These are phyloP conservation scores for Caracal caracal DNA, from an alignment of 2,113 vertebrate genomes.

Conservation along the genomic window DNA sequence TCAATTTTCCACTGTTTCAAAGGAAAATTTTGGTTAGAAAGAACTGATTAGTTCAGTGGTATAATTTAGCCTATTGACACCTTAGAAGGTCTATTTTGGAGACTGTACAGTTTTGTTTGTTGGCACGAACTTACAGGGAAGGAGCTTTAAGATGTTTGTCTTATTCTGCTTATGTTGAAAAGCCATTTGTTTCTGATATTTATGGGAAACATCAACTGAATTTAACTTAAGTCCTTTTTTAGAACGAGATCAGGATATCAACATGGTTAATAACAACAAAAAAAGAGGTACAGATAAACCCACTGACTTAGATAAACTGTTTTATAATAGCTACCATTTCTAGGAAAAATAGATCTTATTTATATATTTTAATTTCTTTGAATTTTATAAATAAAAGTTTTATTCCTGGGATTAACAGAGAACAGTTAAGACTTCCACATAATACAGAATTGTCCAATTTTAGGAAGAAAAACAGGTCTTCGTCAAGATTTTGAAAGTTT, in stretches of 20 bases:
- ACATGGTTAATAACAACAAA: background rate
- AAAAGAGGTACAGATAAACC: background rate
- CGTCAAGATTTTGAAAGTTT: background rate
- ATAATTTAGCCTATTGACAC: background rate
- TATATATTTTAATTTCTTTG: background rate
- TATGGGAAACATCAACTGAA: background rate
- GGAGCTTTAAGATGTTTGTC: background rate
- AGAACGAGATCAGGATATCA: background rate
- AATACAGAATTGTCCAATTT: background rate
- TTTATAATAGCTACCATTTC: background rate
- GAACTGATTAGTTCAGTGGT: background rate
- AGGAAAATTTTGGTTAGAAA: conserved; percentile 42
- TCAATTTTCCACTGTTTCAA: background rate
- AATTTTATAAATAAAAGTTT: conserved; percentile 1
- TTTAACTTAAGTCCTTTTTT: background rate
- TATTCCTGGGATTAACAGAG: background rate
- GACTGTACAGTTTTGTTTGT: background rate
- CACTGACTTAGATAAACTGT: background rate
- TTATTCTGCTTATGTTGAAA: background rate
- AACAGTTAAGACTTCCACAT: background rate
- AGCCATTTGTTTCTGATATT: background rate
- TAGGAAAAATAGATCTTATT: background rate
- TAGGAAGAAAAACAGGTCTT: background rate
- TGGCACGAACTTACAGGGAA: background rate
- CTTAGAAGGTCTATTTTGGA: background rate